Conservation (phyloP, 2,797 vertebrate species). For the Ctenopoma kingsleyae region DNA sequence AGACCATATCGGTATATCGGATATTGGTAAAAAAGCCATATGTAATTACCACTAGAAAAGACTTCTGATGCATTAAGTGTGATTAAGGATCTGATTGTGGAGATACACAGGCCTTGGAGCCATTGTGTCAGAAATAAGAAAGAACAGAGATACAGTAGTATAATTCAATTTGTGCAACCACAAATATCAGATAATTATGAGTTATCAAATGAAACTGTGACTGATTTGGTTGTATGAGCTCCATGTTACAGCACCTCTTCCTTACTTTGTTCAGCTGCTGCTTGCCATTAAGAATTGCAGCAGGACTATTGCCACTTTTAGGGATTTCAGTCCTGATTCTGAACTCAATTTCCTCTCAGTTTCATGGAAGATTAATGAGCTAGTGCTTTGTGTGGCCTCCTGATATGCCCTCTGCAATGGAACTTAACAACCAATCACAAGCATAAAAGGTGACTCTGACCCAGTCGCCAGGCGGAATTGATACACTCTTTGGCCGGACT, state of each 20-base stretch:
- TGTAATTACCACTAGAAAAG: conserved; percentile 8
- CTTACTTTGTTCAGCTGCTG: conserved; percentile 34
- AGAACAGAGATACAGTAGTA: conserved; percentile 9
- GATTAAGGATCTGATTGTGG: conserved; percentile 9
- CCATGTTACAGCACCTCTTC: conserved; percentile 21
- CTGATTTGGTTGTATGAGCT: conserved; percentile 17
- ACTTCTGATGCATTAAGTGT: conserved; percentile 1
- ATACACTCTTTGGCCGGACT: conserved; percentile 70
- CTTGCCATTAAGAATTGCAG: conserved; percentile 20
- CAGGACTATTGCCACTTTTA: conserved; percentile 46
- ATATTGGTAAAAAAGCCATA: too few species aligned
- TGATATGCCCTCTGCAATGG: conserved; percentile 69
- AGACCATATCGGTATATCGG: too few species aligned
- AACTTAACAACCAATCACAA: conserved; percentile 74
- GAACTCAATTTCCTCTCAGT: conserved; percentile 72
- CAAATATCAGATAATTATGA: conserved; percentile 37
- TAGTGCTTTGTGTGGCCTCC: conserved; percentile 65
- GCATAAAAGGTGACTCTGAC: conserved; percentile 72
- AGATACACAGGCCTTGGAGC: conserved; percentile 1
- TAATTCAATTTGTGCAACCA: conserved; percentile 3
- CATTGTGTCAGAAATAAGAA: conserved; percentile 26
- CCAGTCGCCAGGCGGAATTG: conserved; percentile 65
- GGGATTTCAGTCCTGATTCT: conserved; percentile 65
- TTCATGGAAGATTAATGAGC: conserved; percentile 81
- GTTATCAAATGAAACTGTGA: conserved; percentile 6